A percentile compares a stretch with the other conserved stretches of the same genome.
Evolutionary conservation across 37 sponge, comb jelly and placozoan species (phyloP).

Genomic region (Oopsacas minuta): DNA sequence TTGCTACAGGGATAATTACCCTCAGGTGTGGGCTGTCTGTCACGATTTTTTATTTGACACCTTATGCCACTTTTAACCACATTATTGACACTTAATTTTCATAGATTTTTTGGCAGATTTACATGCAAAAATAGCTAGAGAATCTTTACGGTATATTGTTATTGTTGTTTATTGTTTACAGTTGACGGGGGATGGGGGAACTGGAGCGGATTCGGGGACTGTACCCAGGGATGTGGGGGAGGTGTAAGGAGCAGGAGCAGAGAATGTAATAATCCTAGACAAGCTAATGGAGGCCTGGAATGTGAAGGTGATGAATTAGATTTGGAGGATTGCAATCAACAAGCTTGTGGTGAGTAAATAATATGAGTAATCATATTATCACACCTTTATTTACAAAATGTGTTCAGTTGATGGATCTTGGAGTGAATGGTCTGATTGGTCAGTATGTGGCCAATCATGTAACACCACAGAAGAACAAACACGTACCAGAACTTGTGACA

Average conservation of each 20-base stretch:
- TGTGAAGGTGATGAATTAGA: not conserved
- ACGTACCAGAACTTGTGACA: not conserved
- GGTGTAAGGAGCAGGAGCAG: slow-evolving; percentile 3
- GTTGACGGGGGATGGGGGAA: not conserved
- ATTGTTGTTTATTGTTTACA: not conserved
- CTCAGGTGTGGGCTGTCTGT: too few relatives aligned
- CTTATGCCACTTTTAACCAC: too few relatives aligned
- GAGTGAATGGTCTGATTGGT: slow-evolving; percentile 2
- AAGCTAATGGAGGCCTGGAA: not conserved
- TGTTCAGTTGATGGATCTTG: not conserved
- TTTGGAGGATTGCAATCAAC: not conserved
- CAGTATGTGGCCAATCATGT: not conserved
- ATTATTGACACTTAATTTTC: too few relatives aligned
- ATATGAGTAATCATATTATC: not conserved
- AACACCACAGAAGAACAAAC: not conserved
- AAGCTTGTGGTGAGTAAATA: not conserved
- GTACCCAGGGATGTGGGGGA: not conserved
- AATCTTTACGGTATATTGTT: too few relatives aligned
- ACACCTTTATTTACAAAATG: not conserved
- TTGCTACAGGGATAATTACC: too few relatives aligned
- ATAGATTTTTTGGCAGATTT: too few relatives aligned
- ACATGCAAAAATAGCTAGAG: too few relatives aligned
- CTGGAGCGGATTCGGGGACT: not conserved
- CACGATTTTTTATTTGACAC: too few relatives aligned
- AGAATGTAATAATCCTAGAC: not conserved